Conservation (phyloP, 2,888 invertebrate species). For the Graphium colonna region DNA sequence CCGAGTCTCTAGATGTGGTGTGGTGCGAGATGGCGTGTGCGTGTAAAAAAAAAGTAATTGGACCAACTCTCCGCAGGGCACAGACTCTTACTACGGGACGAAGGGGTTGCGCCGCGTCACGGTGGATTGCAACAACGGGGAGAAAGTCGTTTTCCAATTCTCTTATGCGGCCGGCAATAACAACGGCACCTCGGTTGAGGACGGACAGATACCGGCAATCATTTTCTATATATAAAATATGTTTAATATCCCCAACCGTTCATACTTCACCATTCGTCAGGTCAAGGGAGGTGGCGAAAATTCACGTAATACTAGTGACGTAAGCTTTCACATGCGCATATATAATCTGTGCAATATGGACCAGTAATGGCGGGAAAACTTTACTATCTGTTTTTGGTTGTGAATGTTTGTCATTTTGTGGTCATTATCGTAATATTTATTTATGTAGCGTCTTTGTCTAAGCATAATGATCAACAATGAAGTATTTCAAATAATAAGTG, state of each 20-base stretch:
- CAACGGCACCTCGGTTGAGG: conserved; percentile 91
- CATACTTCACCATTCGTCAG: conserved; percentile 1
- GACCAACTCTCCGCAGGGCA: conserved; percentile 79
- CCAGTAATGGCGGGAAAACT: background rate
- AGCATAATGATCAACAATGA: too few species aligned
- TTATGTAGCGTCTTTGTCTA: too few species aligned
- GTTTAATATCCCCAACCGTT: background rate
- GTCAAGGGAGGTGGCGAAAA: background rate
- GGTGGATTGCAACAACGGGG: conserved; percentile 86
- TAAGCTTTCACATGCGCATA: background rate
- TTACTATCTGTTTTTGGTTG: too few species aligned
- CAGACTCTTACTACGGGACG: conserved; percentile 93
- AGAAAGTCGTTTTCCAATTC: conserved; percentile 89
- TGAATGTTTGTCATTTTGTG: too few species aligned
- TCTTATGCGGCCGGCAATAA: conserved; percentile 92
- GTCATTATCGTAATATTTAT: too few species aligned
- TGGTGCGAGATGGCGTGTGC: background rate
- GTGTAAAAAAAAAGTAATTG: background rate
- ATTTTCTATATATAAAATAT: conserved; percentile 85
- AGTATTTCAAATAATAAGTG: too few species aligned
- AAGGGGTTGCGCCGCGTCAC: conserved; percentile 88
- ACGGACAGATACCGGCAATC: conserved; percentile 93
- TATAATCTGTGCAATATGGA: background rate
- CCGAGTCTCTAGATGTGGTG: background rate
- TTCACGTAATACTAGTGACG: background rate